Conservation (phyloP, 2,113 vertebrate genomes). For the Corydoras sp. region DNA sequence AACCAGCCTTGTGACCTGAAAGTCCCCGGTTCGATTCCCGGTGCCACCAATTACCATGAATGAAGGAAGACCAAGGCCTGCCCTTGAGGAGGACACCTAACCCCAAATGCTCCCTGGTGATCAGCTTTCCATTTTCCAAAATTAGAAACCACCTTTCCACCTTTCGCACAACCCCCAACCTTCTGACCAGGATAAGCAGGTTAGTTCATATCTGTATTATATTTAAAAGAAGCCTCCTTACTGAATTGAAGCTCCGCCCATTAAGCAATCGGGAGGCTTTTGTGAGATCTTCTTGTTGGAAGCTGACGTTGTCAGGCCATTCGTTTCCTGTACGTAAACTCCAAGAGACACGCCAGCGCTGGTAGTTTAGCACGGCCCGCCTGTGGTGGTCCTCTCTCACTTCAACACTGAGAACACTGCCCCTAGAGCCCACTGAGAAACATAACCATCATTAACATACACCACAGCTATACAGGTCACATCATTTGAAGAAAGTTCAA, state of each 20-base stretch:
- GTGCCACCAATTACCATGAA: too few species aligned
- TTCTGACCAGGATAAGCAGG: too few species aligned
- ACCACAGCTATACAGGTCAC: background rate
- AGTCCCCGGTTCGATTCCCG: too few species aligned
- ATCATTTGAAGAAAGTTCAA: background rate
- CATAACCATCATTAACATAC: background rate
- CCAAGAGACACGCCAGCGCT: constrained; percentile 77
- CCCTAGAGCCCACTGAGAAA: constrained; percentile 74
- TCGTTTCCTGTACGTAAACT: constrained; percentile 58
- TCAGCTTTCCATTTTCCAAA: too few species aligned
- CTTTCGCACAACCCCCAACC: too few species aligned
- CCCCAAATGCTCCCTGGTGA: too few species aligned
- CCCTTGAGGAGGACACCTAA: too few species aligned
- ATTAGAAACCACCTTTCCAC: too few species aligned
- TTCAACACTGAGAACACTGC: constrained; percentile 81
- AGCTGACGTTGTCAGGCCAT: constrained; percentile 85
- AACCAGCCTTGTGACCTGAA: too few species aligned
- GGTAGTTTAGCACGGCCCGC: constrained; percentile 75
- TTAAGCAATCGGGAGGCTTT: constrained; percentile 63
- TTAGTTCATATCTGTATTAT: too few species aligned
- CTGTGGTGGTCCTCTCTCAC: constrained; percentile 76
- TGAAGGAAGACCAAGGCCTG: too few species aligned
- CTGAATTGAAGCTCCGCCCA: constrained; percentile 70
- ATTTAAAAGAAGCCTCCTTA: constrained; percentile 54
- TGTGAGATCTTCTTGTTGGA: constrained; percentile 72